Percentiles rank a stretch among this genome's conserved stretches.
phyloP scores from a whole-genome alignment of 2,888 invertebrate genomes.

The Empis livida region DNA sequence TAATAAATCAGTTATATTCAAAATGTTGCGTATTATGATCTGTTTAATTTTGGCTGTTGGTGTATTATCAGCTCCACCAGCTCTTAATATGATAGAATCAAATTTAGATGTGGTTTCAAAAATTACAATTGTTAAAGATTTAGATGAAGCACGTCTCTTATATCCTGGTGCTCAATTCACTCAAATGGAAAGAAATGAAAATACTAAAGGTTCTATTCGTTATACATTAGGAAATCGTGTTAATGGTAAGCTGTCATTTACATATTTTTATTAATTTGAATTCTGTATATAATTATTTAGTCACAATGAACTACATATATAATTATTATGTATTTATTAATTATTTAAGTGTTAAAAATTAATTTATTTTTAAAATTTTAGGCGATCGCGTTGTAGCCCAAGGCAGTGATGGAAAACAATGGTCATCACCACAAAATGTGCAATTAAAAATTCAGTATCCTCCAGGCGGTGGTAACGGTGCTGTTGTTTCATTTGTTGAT shows the following conservation, averaged over 20 bases:
- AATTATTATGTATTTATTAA: background rate
- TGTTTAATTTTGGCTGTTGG: no score
- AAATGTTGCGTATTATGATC: no score
- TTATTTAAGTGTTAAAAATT: no score
- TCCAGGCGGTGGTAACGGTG: slow-evolving; percentile 10
- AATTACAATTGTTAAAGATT: background rate
- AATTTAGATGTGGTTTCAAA: background rate
- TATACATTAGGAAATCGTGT: slow-evolving; percentile 26
- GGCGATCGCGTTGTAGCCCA: slow-evolving; percentile 27
- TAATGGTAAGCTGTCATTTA: slow-evolving; percentile 17
- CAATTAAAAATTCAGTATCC: slow-evolving; percentile 14
- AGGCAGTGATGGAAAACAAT: slow-evolving; percentile 17
- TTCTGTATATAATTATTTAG: no score
- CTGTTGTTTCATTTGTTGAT: slow-evolving; percentile 14
- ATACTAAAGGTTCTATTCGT: slow-evolving; percentile 13
- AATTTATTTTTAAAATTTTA: slow-evolving; percentile 16
- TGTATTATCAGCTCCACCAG: no score
- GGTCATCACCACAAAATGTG: slow-evolving; percentile 11
- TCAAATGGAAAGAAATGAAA: background rate
- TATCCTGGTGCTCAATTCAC: slow-evolving; percentile 2
- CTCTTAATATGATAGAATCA: no score
- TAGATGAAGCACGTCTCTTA: background rate
- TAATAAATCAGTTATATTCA: no score
- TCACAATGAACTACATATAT: no score
- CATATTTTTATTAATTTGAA: background rate